These are phyloP conservation scores for Campoplex capitator DNA, from an alignment of 2,888 invertebrate species.

Conservation along the genomic window DNA sequence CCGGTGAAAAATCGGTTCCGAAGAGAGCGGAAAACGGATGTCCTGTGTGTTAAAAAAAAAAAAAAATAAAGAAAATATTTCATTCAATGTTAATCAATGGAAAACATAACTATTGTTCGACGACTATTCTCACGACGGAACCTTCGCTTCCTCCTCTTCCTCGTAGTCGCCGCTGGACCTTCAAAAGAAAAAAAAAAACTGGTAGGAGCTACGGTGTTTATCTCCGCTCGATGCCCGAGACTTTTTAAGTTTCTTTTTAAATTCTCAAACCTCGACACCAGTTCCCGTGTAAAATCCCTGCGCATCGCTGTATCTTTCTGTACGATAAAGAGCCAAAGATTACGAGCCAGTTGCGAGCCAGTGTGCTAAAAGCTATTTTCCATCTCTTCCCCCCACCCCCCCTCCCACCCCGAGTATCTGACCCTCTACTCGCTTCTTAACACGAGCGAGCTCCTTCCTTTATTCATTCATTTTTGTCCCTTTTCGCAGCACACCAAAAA, in stretches of 20 bases:
- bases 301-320: not conserved
- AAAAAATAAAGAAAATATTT: not conserved
- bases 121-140: not conserved
- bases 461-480: not conserved
- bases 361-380: slow-evolving; percentile 60
- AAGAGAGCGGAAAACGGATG: slow-evolving; percentile 72
- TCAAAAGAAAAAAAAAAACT: not conserved
- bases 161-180: not conserved
- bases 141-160: not conserved
- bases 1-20: slow-evolving; percentile 5
- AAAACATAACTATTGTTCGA: not conserved
- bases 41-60: slow-evolving; percentile 68
- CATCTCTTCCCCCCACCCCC: slow-evolving; percentile 18
- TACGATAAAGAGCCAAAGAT: slow-evolving; percentile 46
- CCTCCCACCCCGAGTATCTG: not conserved
- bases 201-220: slow-evolving; percentile 11
- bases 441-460: not conserved
- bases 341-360: slow-evolving; percentile 38
- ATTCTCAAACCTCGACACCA: slow-evolving; percentile 28
- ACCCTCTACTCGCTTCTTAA: not conserved
- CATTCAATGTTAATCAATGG: slow-evolving; percentile 9
- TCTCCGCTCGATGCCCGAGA: slow-evolving; percentile 22
- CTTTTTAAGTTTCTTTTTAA: slow-evolving; percentile 40
- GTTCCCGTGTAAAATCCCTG: not conserved
- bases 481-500: not conserved